Percentiles rank a stretch among this genome's conserved stretches.
Conservation (phyloP, 2,797 vertebrate species). For the Rhincodon typus region DNA sequence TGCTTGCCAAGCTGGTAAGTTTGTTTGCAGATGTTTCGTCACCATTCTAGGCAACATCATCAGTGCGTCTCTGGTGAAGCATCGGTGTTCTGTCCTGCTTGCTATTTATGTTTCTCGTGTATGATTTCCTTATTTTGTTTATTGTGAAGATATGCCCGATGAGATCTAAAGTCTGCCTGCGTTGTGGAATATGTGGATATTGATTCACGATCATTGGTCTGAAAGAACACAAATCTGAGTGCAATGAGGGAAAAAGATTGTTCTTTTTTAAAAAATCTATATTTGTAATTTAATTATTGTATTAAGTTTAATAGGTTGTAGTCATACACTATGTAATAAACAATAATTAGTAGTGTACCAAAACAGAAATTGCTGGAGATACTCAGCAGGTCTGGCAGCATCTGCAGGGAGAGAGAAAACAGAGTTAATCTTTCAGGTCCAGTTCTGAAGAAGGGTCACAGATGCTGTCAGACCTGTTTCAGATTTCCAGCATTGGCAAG, state of each 20-base stretch:
- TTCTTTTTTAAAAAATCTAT: slow-evolving; percentile 53
- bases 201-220: slow-evolving; percentile 72
- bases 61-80: too few species aligned
- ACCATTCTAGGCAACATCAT: too few species aligned
- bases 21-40: too few species aligned
- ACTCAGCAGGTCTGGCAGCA: too few species aligned
- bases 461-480: too few species aligned
- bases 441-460: too few species aligned
- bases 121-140: slow-evolving; percentile 58
- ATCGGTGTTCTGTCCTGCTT: too few species aligned
- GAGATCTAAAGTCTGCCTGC: slow-evolving; percentile 76
- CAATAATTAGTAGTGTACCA: neutral
- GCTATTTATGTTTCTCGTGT: slow-evolving; percentile 39
- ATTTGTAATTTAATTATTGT: slow-evolving; percentile 58
- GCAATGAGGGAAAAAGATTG: slow-evolving; percentile 66
- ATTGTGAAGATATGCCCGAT: slow-evolving; percentile 52
- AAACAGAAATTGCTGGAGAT: too few species aligned
- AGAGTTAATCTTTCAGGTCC: too few species aligned
- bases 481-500: too few species aligned
- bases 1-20: too few species aligned
- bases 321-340: slow-evolving; percentile 51
- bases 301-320: slow-evolving; percentile 80
- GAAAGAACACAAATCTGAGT: slow-evolving; percentile 62
- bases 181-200: slow-evolving; percentile 86
- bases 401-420: too few species aligned